Base-by-base conservation (phyloP, 2,888 invertebrate species). In the Gymnocheta viridis region DNA sequence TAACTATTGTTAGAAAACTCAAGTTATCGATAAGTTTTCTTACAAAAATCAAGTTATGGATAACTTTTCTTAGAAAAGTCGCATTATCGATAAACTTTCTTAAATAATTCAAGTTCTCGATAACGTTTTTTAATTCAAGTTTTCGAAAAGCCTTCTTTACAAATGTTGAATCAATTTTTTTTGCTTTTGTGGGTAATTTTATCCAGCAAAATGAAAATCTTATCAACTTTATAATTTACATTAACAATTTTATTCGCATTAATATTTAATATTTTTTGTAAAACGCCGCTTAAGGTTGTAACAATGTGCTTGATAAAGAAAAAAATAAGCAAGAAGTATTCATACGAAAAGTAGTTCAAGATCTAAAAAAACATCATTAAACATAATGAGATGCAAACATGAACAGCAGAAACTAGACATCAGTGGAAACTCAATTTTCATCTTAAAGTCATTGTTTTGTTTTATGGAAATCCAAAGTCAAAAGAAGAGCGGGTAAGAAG, bases 291-390 rank as follows among this genome's bases (percentile, higher is more conserved):
- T 29, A 9, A 47, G 12, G 58, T 24, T 41, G 32, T 19, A 47
- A 49, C 38, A 38, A 17, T 54, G 29, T 2, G 29, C 17, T 24
- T 51, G 22, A 4, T 27, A 22, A 19, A 12, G 9, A 19, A 12
- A 7, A 29, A 41, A n/a, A 32, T 24, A 51, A 19, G n/a, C n/a
- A n/a, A 35, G 12, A 74, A 19, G 17, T 29, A 38, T 38, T 51
- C 27, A 54, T 44, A 66, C 51, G 60, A 60, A 78, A 78, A 60
- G 62, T 76, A 76, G 80, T 70, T 82, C 54, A 70, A 77, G 62
- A 70, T 56, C 51, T 41, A 14, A 62, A 38, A 49, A 77, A 47
- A n/a, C 51, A 49, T 41, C 9, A 41, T 51, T 29, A 19, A 49
- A 54, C 64, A 76, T 76, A 66, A 76, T 64, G 54, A 76, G 54